Conservation (phyloP, 2,888 invertebrate species). For the Hemistola chrysoprasaria region DNA sequence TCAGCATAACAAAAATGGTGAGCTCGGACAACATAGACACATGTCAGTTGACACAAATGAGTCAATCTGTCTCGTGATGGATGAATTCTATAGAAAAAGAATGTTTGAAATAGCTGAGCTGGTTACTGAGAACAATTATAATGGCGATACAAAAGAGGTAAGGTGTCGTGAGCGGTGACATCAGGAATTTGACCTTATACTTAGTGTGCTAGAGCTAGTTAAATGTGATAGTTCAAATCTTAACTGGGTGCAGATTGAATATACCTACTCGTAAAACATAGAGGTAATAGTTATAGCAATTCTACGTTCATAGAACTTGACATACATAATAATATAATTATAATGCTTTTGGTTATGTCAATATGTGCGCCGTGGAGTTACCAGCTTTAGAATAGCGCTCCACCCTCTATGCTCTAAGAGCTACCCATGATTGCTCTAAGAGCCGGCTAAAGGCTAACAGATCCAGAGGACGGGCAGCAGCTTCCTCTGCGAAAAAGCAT, state of each 20-base stretch:
- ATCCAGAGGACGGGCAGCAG: too few species aligned
- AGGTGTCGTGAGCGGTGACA: slow-evolving; percentile 22
- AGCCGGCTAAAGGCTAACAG: too few species aligned
- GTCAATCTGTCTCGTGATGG: slow-evolving; percentile 27
- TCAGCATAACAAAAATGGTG: slow-evolving; percentile 8
- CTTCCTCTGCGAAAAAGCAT: too few species aligned
- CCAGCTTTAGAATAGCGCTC: too few species aligned
- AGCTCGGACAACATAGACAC: slow-evolving; percentile 27
- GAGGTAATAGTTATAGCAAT: background rate
- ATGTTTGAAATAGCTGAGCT: slow-evolving; percentile 22
- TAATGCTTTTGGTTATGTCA: too few species aligned
- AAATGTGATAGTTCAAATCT: slow-evolving; percentile 30
- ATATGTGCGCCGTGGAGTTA: too few species aligned
- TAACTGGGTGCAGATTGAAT: slow-evolving; percentile 6
- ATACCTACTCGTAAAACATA: background rate
- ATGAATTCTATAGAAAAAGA: slow-evolving; percentile 23
- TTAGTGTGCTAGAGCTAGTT: slow-evolving; percentile 8
- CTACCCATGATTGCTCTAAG: too few species aligned
- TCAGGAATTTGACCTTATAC: slow-evolving; percentile 33
- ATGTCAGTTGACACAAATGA: slow-evolving; percentile 29
- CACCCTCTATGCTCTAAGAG: too few species aligned
- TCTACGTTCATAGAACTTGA: too few species aligned
- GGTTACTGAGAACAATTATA: slow-evolving; percentile 23
- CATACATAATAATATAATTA: too few species aligned
- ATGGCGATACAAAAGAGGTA: slow-evolving; percentile 16